Percentiles rank a stretch among this genome's conserved stretches.
Evolutionary conservation across 1,140 invertebrate species (phyloP).

Genomic region (Zophobas atratus): DNA sequence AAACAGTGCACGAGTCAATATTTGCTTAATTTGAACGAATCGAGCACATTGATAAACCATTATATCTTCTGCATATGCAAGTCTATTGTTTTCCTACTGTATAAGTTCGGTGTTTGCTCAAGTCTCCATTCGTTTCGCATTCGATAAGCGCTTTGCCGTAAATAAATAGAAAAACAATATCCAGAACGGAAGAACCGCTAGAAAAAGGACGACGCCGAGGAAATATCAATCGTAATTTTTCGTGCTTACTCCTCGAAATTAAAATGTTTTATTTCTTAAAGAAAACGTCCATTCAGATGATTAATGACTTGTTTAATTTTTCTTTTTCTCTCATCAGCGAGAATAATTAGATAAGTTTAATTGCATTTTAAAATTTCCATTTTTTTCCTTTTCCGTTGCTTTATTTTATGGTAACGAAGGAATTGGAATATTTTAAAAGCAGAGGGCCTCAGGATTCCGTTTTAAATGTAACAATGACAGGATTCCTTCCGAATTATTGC

Average conservation of each 20-base stretch:
- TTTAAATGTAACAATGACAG: slow-evolving; percentile 27
- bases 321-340: slow-evolving; percentile 43
- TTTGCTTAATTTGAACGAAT: neutral
- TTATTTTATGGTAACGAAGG: slow-evolving; percentile 35
- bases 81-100: neutral
- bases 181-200: slow-evolving; percentile 6
- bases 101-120: neutral
- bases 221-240: slow-evolving; percentile 39
- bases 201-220: neutral
- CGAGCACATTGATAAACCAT: neutral
- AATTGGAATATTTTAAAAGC: slow-evolving; percentile 37
- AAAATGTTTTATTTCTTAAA: slow-evolving; percentile 42
- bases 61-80: neutral
- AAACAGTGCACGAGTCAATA: slow-evolving; percentile 3
- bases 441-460: neutral
- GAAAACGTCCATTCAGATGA: slow-evolving; percentile 41
- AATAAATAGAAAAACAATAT: slow-evolving; percentile 29
- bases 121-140: neutral
- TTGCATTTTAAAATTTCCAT: slow-evolving; percentile 46
- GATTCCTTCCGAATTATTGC: slow-evolving; percentile 3
- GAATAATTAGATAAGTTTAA: slow-evolving; percentile 47
- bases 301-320: slow-evolving; percentile 48
- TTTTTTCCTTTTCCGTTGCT: slow-evolving; percentile 27
- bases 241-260: slow-evolving; percentile 26
- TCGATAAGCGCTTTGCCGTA: slow-evolving; percentile 11